Percentiles rank a stretch among this genome's conserved stretches.
These are phyloP conservation scores for Apteryx mantelli DNA, from an alignment of 2,113 vertebrate genomes.

Conservation along the genomic window DNA sequence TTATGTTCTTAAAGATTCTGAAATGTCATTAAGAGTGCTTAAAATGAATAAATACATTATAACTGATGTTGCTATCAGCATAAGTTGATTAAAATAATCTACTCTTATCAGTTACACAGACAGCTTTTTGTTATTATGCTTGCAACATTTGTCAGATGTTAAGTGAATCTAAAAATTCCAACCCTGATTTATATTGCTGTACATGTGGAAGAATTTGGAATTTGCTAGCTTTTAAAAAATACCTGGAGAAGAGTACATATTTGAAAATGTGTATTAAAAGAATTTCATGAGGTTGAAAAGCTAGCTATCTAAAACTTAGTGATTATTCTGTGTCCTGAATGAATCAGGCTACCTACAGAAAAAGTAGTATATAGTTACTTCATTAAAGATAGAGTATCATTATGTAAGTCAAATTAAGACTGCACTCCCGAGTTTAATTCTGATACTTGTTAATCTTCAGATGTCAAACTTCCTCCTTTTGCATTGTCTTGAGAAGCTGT, in stretches of 20 bases:
- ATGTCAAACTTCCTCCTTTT: not conserved
- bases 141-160: not conserved
- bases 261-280: not conserved
- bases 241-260: not conserved
- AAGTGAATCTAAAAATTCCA: not conserved
- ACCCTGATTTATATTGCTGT: accelerated
- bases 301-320: not conserved
- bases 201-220: not conserved
- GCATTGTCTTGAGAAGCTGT: too few relatives aligned
- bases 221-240: not conserved
- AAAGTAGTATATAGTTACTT: not conserved
- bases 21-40: not conserved
- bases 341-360: not conserved
- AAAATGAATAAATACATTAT: not conserved
- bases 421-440: not conserved
- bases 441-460: not conserved
- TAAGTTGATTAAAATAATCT: not conserved
- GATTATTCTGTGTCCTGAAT: not conserved
- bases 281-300: too few relatives aligned
- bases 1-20: not conserved
- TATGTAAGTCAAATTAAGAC: not conserved
- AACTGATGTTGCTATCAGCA: not conserved
- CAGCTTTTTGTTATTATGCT: not conserved
- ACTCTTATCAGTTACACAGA: not conserved
- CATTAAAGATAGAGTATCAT: not conserved